These are phyloP conservation scores for Dreissena polymorpha DNA, from an alignment of 1,140 invertebrate species.

Conservation along the genomic window DNA sequence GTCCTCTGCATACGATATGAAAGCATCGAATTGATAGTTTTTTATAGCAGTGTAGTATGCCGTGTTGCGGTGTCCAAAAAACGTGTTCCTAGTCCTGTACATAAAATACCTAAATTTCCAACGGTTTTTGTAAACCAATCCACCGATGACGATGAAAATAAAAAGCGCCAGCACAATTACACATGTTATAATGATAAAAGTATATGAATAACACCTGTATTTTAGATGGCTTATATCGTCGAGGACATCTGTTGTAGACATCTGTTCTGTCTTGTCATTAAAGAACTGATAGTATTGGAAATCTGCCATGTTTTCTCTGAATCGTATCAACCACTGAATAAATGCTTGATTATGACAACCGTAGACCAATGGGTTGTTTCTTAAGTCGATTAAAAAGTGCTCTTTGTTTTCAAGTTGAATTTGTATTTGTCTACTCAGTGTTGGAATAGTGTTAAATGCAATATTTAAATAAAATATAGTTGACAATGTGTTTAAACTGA, in stretches of 20 bases:
- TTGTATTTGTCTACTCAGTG: not conserved
- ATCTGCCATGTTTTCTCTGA: not conserved
- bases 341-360: not conserved
- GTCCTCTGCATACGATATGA: slow-evolving; percentile 60
- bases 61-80: slow-evolving; percentile 1
- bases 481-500: slow-evolving; percentile 16
- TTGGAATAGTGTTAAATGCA: not conserved
- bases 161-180: not conserved
- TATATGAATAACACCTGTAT: not conserved
- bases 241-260: not conserved
- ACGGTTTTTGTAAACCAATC: slow-evolving; percentile 20
- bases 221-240: not conserved
- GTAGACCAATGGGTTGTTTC: not conserved
- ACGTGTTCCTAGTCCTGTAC: not conserved
- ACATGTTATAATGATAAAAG: not conserved
- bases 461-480: slow-evolving; percentile 3
- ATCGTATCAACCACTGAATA: slow-evolving; percentile 14
- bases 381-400: slow-evolving; percentile 7
- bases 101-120: slow-evolving; percentile 34
- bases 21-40: slow-evolving; percentile 59
- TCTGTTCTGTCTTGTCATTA: not conserved
- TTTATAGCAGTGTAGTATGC: not conserved
- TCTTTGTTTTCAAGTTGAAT: not conserved
- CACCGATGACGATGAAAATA: not conserved
- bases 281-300: not conserved